phyloP scores from a whole-genome alignment of 2,888 invertebrate species.

The Aspidapion aeneum region DNA sequence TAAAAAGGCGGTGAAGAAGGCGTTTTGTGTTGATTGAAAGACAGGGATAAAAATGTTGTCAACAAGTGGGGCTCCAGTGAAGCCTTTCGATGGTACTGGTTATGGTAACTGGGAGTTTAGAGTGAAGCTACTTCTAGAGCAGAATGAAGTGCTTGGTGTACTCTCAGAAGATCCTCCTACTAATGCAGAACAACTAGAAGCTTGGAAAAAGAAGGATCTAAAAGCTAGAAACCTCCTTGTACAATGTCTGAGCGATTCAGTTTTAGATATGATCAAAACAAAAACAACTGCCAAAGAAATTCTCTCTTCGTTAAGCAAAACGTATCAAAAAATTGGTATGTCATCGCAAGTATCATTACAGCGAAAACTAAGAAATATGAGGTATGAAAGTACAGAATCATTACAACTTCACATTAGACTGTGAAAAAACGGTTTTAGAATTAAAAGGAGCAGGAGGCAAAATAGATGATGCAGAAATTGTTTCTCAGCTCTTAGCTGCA shows the following conservation, averaged over 20 bases:
- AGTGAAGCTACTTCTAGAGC: too few relatives aligned
- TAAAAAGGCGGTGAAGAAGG: too few relatives aligned
- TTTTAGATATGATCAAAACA: neutral
- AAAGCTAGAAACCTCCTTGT: neutral
- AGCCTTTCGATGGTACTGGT: too few relatives aligned
- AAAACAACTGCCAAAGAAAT: neutral
- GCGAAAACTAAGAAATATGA: conserved; percentile 8
- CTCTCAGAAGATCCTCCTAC: too few relatives aligned
- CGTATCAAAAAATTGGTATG: neutral
- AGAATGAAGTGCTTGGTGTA: too few relatives aligned
- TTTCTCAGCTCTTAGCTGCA: conserved; percentile 8
- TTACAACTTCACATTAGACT: neutral
- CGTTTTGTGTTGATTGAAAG: too few relatives aligned
- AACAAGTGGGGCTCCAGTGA: too few relatives aligned
- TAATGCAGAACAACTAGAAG: too few relatives aligned
- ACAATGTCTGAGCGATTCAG: neutral
- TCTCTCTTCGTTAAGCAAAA: neutral
- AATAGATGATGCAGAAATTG: conserved; percentile 9
- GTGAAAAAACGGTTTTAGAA: conserved; percentile 5
- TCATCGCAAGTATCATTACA: neutral
- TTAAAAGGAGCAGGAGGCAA: conserved; percentile 10
- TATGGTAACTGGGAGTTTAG: too few relatives aligned
- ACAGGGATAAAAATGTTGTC: too few relatives aligned
- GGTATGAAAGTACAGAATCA: conserved; percentile 1
- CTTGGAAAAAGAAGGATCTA: neutral